phyloP scores from a whole-genome alignment of 2,797 vertebrate species.

The Phoebastria nigripes region DNA sequence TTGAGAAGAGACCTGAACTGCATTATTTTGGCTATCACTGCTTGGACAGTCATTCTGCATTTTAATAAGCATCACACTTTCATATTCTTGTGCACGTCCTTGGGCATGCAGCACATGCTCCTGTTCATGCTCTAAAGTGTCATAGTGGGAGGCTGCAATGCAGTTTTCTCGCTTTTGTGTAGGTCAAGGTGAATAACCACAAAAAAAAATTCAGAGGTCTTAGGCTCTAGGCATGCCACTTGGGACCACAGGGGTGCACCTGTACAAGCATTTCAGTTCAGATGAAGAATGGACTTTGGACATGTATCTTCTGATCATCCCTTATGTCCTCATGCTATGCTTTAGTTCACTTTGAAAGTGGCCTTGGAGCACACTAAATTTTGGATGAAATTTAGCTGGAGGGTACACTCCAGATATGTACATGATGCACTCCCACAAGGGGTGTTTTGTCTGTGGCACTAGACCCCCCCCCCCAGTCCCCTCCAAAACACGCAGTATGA shows the following conservation, averaged over 20 bases:
- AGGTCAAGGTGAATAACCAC: background rate
- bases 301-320: background rate
- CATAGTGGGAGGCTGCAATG: background rate
- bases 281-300: background rate
- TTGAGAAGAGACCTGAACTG: background rate
- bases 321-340: background rate
- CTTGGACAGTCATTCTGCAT: background rate
- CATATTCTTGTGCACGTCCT: accelerated
- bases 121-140: background rate
- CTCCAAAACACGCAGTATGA: accelerated
- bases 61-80: background rate
- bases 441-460: background rate
- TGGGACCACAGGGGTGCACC: background rate
- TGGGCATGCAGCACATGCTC: accelerated
- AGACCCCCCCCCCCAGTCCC: too few species aligned
- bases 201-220: background rate
- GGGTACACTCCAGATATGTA: background rate
- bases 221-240: background rate
- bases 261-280: background rate
- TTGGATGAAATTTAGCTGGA: background rate
- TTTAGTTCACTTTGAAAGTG: background rate
- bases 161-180: background rate
- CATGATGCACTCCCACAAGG: background rate
- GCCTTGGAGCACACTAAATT: background rate
- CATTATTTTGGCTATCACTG: background rate